A percentile compares a stretch with the other conserved stretches of the same genome.
These are phyloP conservation scores for Gambusia affinis DNA, from an alignment of 2,113 vertebrate genomes.

Conservation along the genomic window DNA sequence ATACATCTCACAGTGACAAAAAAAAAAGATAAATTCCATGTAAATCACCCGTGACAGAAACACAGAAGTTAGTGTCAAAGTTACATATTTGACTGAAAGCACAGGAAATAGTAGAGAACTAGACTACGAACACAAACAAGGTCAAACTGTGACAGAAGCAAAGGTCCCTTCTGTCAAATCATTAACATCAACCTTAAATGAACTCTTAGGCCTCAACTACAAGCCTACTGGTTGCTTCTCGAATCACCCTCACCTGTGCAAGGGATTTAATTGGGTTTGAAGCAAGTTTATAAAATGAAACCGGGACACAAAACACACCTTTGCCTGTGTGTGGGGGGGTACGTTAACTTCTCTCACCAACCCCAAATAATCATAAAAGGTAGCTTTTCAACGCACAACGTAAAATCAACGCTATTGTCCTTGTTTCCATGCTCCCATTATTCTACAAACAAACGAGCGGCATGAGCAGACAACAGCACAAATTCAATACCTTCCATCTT, in stretches of 20 bases:
- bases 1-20: neutral
- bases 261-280: slow-evolving; percentile 21
- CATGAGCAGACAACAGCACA: slow-evolving; percentile 42
- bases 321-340: slow-evolving; percentile 2
- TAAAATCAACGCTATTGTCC: slow-evolving; percentile 62
- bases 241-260: neutral
- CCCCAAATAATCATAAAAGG: slow-evolving; percentile 15
- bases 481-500: slow-evolving; percentile 62
- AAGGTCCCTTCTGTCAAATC: slow-evolving; percentile 31
- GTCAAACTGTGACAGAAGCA: slow-evolving; percentile 6
- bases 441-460: slow-evolving; percentile 36
- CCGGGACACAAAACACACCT: slow-evolving; percentile 24
- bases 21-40: neutral
- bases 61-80: slow-evolving; percentile 5
- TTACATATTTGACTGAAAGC: slow-evolving; percentile 3
- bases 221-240: slow-evolving; percentile 4
- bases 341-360: slow-evolving; percentile 3
- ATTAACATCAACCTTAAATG: slow-evolving; percentile 39
- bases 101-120: neutral
- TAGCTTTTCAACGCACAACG: slow-evolving; percentile 37
- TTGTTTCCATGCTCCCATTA: slow-evolving; percentile 51
- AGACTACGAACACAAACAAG: slow-evolving; percentile 5
- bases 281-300: slow-evolving; percentile 20
- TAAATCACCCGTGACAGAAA: no score
- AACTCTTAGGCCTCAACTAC: slow-evolving; percentile 25